Evolutionary conservation across 2,113 vertebrate genomes (phyloP).

Genomic region (Pollimyrus isidori): DNA sequence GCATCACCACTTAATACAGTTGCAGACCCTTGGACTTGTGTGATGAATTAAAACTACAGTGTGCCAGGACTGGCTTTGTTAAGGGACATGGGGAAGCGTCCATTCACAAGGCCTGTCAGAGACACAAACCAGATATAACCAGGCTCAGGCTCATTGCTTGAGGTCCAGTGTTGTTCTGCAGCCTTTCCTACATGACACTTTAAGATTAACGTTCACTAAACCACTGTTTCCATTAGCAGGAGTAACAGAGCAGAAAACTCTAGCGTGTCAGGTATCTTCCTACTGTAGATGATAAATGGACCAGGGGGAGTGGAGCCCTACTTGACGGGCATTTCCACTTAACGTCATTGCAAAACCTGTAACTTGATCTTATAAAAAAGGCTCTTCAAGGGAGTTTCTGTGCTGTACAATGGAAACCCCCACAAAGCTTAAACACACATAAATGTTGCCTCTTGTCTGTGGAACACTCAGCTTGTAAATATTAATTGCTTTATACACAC

Average conservation of each 20-base stretch:
- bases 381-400: neutral
- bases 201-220: conserved; percentile 47
- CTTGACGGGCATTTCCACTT: conserved; percentile 18
- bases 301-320: conserved; percentile 34
- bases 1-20: neutral
- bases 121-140: conserved; percentile 49
- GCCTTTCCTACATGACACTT: conserved; percentile 49
- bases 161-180: conserved; percentile 42
- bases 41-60: conserved; percentile 6
- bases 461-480: neutral
- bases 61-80: conserved; percentile 19
- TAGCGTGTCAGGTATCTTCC: conserved; percentile 55
- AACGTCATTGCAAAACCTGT: conserved; percentile 29
- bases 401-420: neutral
- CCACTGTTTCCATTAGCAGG: conserved; percentile 49
- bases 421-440: neutral
- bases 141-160: conserved; percentile 49
- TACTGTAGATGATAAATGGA: conserved; percentile 56
- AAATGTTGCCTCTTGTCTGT: neutral
- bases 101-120: conserved; percentile 55
- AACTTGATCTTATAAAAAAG: neutral
- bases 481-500: too few species aligned
- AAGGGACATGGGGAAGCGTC: conserved; percentile 32
- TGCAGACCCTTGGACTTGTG: neutral
- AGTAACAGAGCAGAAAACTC: conserved; percentile 55